Evolutionary conservation across 2,888 invertebrate genomes (phyloP), one percentile per base, ranked within the genome.

Genomic region (Synanthedon vespiformis): DNA sequence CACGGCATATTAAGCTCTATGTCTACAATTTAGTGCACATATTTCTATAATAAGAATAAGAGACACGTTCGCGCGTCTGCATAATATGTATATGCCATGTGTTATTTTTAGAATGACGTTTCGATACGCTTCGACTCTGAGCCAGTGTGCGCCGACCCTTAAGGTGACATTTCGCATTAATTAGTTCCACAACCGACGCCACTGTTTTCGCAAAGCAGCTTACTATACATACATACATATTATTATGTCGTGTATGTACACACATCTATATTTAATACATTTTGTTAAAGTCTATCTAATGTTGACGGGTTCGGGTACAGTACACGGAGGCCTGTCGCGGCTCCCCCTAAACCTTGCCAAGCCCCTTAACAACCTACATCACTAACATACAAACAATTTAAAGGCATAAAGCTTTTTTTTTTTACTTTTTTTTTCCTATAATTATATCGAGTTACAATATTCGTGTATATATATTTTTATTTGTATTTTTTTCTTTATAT

Each of bases 401-500:
- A 83, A 84, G 83, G 85, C 84, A 75, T 84, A 76, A 86, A 85
- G 85, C 84, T 78, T 79, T 73, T 76, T 83, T 80, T 78, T 82
- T 75, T 71, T 62, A 54, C 57, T 69, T 72, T 77, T 80, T n/a
- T 77, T 77, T 74, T 59, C 74, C 77, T 82, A 81, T 74, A n/a
- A 69, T 72, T 80, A 79, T 8, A 34, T 80, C 82, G 78, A 83
- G 78, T 85, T 78, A 83, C 67, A 80, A 74, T 82, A 83, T 75
- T 78, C 65, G 82, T 85, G 86, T 87, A 84, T 86, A 86, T 87
- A 86, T 87, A 86, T 87, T 86, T 87, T 87, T 87, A 85, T 87
- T 34, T 81, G 73, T 84, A 80, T 86, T 82, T 68, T 76, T 70
- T 77, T 80, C 78, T 77, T 76, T 83, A 74, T 72, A 74, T 70